These are phyloP conservation scores for Idaea straminata DNA, from an alignment of 2,888 invertebrate genomes.

Conservation along the genomic window DNA sequence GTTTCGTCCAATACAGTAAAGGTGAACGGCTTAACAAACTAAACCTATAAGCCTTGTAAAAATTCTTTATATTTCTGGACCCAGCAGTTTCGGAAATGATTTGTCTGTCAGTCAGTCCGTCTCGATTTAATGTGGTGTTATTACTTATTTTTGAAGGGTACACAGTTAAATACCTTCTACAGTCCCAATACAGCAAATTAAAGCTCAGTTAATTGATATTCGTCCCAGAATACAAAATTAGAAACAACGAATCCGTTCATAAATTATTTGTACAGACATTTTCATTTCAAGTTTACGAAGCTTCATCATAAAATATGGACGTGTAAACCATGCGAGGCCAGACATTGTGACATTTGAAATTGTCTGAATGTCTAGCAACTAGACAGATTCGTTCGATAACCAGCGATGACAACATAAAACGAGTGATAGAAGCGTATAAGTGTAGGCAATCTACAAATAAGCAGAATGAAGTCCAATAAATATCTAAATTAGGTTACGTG, in stretches of 20 bases:
- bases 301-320: neutral
- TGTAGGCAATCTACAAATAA: conserved; percentile 1
- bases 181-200: neutral
- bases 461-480: neutral
- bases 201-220: neutral
- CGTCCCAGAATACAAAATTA: neutral
- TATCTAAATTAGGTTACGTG: neutral
- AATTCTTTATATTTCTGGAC: neutral
- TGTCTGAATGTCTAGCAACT: neutral
- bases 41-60: no score
- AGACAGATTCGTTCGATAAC: neutral
- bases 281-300: neutral
- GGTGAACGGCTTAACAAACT: no score
- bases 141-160: no score
- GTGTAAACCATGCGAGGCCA: neutral
- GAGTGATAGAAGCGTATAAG: neutral
- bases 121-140: no score
- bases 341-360: neutral
- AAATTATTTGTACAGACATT: neutral
- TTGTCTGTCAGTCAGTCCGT: no score
- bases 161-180: neutral
- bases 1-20: no score
- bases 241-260: no score
- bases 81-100: neutral
- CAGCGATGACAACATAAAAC: neutral